Evolutionary conservation across 1,140 invertebrate species (phyloP).

Genomic region (Euschistus heros): DNA sequence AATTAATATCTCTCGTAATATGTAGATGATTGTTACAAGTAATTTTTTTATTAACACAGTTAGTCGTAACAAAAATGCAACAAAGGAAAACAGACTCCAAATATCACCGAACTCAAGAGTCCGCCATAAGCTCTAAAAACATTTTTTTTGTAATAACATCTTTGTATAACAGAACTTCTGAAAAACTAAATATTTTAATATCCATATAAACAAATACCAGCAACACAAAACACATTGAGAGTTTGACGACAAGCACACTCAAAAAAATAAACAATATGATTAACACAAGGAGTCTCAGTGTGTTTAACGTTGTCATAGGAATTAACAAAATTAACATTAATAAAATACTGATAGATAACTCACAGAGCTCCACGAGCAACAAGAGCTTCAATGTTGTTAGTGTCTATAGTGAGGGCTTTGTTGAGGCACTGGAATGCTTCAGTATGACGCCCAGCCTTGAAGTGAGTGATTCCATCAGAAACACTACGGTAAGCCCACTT

Average conservation of each 20-base stretch:
- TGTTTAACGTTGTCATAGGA: no score
- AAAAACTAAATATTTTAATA: no score
- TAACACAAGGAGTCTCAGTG: no score
- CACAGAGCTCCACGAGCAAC: slow-evolving; percentile 83
- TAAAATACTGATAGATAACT: slow-evolving; percentile 33
- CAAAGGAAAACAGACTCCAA: slow-evolving; percentile 8
- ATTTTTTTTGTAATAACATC: neutral
- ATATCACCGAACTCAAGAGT: slow-evolving; percentile 2
- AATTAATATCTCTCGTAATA: neutral
- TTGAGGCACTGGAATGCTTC: slow-evolving; percentile 93
- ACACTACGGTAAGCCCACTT: slow-evolving; percentile 88
- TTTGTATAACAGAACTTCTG: no score
- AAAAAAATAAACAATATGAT: no score
- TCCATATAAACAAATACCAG: no score
- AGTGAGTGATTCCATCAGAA: slow-evolving; percentile 84
- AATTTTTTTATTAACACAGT: neutral
- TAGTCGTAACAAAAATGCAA: slow-evolving; percentile 11
- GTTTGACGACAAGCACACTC: no score
- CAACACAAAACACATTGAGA: no score
- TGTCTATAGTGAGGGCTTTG: slow-evolving; percentile 84
- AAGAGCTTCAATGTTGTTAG: slow-evolving; percentile 84
- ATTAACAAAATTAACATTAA: neutral
- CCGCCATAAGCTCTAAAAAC: slow-evolving; percentile 14
- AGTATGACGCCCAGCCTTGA: slow-evolving; percentile 77
- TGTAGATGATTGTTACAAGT: slow-evolving; percentile 1